Evolutionary conservation across 2,888 invertebrate genomes (phyloP).

Genomic region (Pristionchus mayeri): DNA sequence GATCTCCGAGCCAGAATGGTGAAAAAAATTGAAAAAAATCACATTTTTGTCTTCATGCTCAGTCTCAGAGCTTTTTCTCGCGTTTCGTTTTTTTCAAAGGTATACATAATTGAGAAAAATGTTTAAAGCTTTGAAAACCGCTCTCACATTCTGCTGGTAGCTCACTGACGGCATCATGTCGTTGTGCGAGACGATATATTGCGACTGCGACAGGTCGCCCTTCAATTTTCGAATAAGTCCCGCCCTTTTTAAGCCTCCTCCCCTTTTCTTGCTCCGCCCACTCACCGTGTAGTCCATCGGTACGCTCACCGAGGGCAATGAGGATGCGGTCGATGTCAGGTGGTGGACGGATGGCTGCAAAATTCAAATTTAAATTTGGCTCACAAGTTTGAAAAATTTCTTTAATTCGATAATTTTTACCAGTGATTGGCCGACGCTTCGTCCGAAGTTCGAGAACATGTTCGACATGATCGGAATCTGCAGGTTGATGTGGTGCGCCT

Average conservation of each 20-base stretch:
- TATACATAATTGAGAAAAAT: too few relatives aligned
- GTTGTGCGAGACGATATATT: conserved; percentile 61
- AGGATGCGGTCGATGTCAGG: conserved; percentile 59
- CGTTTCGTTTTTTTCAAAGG: neutral
- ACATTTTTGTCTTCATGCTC: too few relatives aligned
- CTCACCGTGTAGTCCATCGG: conserved; percentile 58
- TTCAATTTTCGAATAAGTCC: conserved; percentile 18
- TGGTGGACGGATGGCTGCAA: conserved; percentile 68
- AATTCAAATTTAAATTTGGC: conserved; percentile 44
- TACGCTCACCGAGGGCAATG: conserved; percentile 59
- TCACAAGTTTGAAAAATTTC: neutral
- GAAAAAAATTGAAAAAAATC: too few relatives aligned
- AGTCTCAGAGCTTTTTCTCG: too few relatives aligned
- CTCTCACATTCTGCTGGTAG: conserved; percentile 46
- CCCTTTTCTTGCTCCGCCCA: neutral
- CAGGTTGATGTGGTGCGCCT: conserved; percentile 45
- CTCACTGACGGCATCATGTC: conserved; percentile 59
- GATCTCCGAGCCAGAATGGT: too few relatives aligned
- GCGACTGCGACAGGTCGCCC: conserved; percentile 54
- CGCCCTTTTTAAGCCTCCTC: neutral
- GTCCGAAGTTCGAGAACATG: conserved; percentile 60
- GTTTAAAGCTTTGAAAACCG: too few relatives aligned
- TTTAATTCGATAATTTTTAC: conserved; percentile 42
- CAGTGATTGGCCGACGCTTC: conserved; percentile 56
- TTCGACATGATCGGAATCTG: conserved; percentile 61